These are phyloP conservation scores for Otocyon megalotis DNA, from an alignment of 2,113 vertebrate genomes.

Conservation along the genomic window DNA sequence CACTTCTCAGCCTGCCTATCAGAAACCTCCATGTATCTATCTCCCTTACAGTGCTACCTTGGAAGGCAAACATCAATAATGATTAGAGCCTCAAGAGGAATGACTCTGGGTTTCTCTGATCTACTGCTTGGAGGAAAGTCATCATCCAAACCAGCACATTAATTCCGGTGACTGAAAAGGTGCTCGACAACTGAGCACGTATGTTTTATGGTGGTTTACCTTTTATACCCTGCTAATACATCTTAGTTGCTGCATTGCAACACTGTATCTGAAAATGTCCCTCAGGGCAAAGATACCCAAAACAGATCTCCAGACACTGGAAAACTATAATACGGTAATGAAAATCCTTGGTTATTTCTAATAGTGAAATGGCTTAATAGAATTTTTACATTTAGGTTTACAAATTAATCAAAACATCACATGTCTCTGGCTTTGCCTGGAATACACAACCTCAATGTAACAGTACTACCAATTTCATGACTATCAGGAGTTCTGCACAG, in stretches of 20 bases:
- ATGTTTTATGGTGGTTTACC: background rate
- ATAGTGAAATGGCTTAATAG: background rate
- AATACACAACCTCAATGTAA: background rate
- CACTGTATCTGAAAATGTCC: background rate
- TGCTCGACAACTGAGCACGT: background rate
- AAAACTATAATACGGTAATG: background rate
- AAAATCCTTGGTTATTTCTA: conserved; percentile 16
- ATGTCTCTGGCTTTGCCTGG: background rate
- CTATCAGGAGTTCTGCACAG: background rate
- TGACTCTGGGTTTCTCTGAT: background rate
- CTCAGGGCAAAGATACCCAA: background rate
- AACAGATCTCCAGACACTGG: background rate
- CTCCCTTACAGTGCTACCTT: background rate
- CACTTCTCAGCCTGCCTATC: background rate
- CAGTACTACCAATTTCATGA: background rate
- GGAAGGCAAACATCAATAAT: background rate
- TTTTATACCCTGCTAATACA: background rate
- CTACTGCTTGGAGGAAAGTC: background rate
- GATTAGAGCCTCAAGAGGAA: background rate
- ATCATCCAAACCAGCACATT: background rate
- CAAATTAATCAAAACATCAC: conserved; percentile 37
- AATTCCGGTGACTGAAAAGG: background rate
- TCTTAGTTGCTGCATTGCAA: background rate
- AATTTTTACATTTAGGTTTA: background rate
- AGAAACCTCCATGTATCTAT: background rate